Evolutionary conservation across 2,113 vertebrate species (phyloP), one percentile per base, ranked within the genome.

Genomic region (Pomatostomus ruficeps): DNA sequence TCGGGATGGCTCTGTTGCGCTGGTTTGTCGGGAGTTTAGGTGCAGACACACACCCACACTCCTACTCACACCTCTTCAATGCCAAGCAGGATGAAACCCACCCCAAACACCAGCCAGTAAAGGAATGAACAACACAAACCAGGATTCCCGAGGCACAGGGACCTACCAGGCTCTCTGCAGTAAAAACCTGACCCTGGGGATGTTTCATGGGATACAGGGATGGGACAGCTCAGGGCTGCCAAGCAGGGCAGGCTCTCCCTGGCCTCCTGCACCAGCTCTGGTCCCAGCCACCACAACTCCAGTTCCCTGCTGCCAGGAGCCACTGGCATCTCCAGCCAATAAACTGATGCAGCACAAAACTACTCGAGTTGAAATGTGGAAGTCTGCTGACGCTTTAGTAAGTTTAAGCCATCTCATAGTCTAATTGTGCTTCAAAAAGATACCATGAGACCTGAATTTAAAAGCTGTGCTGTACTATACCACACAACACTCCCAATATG

Each of bases 401-500:
- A 87, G 7, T 63, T 87, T 29, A 87, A 78, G 20, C 20, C n/a
- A 90, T 43, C 71, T 94, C 49, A 74, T 4, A 57, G 59, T n/a
- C 49, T 74, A 33, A 73, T 5, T 23, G 51, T 19, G 70, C n/a
- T 70, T 61, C 52, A 63, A 68, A 66, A 82, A 67, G 31, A 12
- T 43, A 77, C 9, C 20, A 45, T 0, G 0, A 74, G 22, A 36
- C 24, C 31, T 40, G 63, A 19, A 65, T 61, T 77, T 84, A 75
- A 88, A 76, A 72, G 52, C 28, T 67, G 7, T n/a, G 25, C 5
- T 73, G 33, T 15, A 54, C 12, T 40, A 11, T 42, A 42, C 7
- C 36, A 25, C 8, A 14, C 11, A 31, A 35, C 0, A 0, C 6
- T 48, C 35, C 29, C 70, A 45, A 17, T n/a, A 78, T 13, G 21